Percentiles rank a stretch among this genome's conserved stretches.
Conservation (phyloP, 2,888 invertebrate species). For the Nymphalis urticae region DNA sequence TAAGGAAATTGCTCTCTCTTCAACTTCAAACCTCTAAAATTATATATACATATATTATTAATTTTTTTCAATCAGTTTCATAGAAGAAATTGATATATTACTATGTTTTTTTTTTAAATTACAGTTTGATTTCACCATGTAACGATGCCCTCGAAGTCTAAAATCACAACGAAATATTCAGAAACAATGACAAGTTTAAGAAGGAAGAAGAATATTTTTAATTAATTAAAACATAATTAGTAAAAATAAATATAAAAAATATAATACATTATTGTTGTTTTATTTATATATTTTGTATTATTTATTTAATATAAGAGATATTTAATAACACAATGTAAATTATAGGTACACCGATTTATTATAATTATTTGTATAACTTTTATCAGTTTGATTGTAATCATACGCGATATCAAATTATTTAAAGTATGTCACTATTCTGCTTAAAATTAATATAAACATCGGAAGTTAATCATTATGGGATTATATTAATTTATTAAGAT, state of each 20-base stretch:
- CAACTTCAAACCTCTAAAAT: too few species aligned
- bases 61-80: too few species aligned
- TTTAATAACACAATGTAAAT: neutral
- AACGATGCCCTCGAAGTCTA: neutral
- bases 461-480: slow-evolving; percentile 1
- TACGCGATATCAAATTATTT: neutral
- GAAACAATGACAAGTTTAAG: neutral
- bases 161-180: too few species aligned
- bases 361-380: neutral
- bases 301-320: neutral
- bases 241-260: neutral
- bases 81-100: neutral
- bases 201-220: neutral
- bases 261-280: neutral
- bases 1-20: too few species aligned
- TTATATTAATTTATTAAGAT: neutral
- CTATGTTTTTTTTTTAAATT: slow-evolving; percentile 4
- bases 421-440: neutral
- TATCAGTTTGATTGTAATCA: neutral
- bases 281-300: neutral
- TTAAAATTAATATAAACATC: slow-evolving; percentile 9
- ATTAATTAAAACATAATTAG: neutral
- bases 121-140: slow-evolving; percentile 21
- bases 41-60: too few species aligned
- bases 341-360: neutral